These are phyloP conservation scores for Morone chrysops DNA, from an alignment of 2,113 vertebrate species.

Conservation along the genomic window DNA sequence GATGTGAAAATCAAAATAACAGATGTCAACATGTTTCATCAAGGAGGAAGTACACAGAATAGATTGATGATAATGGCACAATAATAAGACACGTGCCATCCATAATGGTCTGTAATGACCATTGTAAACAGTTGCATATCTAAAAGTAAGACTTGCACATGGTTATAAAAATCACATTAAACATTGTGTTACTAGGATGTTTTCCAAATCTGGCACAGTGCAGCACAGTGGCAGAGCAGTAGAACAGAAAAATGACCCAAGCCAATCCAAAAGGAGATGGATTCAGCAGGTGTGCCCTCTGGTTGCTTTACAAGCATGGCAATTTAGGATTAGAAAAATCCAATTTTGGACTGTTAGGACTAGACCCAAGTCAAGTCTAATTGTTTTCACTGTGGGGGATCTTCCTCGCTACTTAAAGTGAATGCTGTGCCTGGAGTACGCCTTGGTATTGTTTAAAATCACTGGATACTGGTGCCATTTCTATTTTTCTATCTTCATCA, in stretches of 20 bases:
- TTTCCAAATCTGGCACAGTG: slow-evolving; percentile 57
- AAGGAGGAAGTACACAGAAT: slow-evolving; percentile 46
- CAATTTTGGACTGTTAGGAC: slow-evolving; percentile 17
- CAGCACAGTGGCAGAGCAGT: slow-evolving; percentile 18
- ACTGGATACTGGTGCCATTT: too few relatives aligned
- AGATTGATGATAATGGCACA: slow-evolving; percentile 51
- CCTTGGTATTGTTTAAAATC: neutral
- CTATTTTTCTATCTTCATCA: too few relatives aligned
- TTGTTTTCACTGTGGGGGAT: slow-evolving; percentile 8
- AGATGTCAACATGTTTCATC: slow-evolving; percentile 73
- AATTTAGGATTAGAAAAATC: slow-evolving; percentile 47
- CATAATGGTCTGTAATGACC: slow-evolving; percentile 60
- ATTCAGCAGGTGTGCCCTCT: slow-evolving; percentile 61
- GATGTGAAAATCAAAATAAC: slow-evolving; percentile 73
- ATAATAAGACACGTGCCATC: slow-evolving; percentile 61
- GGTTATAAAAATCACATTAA: slow-evolving; percentile 62
- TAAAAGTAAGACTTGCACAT: slow-evolving; percentile 69
- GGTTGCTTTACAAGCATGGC: slow-evolving; percentile 32
- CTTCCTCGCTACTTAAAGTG: neutral
- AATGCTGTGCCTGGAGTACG: neutral
- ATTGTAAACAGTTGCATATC: slow-evolving; percentile 67
- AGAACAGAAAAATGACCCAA: slow-evolving; percentile 38
- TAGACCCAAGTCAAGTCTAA: slow-evolving; percentile 4
- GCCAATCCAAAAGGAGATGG: slow-evolving; percentile 46
- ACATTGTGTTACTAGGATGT: slow-evolving; percentile 40